A percentile compares a stretch with the other conserved stretches of the same genome.
Evolutionary conservation across 35 echinoderm and acorn worm genomes (phyloP).

Genomic region (Apostichopus parvimensis): DNA sequence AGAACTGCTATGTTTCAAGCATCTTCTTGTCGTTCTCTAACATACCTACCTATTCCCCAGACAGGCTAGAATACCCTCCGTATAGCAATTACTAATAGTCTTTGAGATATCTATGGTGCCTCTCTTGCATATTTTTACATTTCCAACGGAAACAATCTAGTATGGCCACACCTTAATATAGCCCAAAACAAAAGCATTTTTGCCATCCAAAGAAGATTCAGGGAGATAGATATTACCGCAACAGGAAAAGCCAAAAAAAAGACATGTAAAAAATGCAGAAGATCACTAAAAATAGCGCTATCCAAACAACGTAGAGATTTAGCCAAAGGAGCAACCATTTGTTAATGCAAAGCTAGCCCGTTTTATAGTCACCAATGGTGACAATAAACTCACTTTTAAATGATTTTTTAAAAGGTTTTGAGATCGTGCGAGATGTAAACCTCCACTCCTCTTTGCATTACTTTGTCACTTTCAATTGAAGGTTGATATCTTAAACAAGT

Average conservation of each 20-base stretch:
- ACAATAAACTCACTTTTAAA: conserved; percentile 11
- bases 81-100: no score
- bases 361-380: conserved; percentile 8
- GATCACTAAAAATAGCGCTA: neutral
- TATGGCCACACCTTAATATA: no score
- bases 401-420: conserved; percentile 45
- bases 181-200: no score
- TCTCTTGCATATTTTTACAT: no score
- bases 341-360: neutral
- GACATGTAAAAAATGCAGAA: neutral
- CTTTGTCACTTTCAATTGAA: conserved; percentile 16
- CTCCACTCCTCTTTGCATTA: neutral
- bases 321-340: neutral
- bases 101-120: no score
- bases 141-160: no score
- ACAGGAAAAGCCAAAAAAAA: neutral
- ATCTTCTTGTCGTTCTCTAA: neutral
- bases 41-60: neutral
- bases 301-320: neutral
- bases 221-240: neutral
- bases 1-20: neutral
- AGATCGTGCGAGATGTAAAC: conserved; percentile 4
- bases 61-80: neutral
- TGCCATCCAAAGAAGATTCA: no score
- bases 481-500: neutral